Base-by-base conservation (phyloP, 2,113 vertebrate species). In the Hippocampus comes region DNA sequence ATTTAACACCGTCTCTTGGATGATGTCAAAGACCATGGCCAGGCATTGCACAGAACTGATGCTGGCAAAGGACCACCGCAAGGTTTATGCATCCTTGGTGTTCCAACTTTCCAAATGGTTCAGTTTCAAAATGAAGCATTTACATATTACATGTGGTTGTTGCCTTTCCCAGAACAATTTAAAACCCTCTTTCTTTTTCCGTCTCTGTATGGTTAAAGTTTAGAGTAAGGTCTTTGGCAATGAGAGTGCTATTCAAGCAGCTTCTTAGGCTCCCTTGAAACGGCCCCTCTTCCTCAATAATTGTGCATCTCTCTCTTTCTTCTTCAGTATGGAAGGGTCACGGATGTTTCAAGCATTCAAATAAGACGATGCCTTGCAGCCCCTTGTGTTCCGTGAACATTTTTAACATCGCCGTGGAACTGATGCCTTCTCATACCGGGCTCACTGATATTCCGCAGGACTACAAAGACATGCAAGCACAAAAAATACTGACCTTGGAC, bases 1-100 rank as follows among this genome's bases (percentile, higher is more conserved):
- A 90, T 91, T 91, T 87, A 89, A 78, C 84, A 81, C 88, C 84
- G 86, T 89, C 84, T 89, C 84, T 74, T 86, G 68, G 78, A 89
- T 89, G 86, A 90, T 88, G 87, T 90, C 87, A 90, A 86, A 85
- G 84, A 88, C 78, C 86, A 80, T 68, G 75, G 77, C 80, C 75
- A 30, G 63, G 79, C 70, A 67, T 78, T 46, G 67, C 49, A 70
- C 76, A 80, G 73, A 83, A 76, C 69, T 18, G 7, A 69, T 78
- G 38, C 79, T 77, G 74, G 69, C 70, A 78, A 82, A 82, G 73
- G 64, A 79, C 72, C 73, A 53, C 48, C 55, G 71, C 68, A 23
- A 68, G 60, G 69, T 67, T 71, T 48, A 41, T 57, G 67, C 64
- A 41, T 2, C 14, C 73, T 69, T 67, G 48, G 3, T 74, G n/a